Percentiles rank a stretch among this genome's conserved stretches.
These are phyloP conservation scores for Python bivittatus DNA, from an alignment of 2,113 vertebrate species.

Conservation along the genomic window DNA sequence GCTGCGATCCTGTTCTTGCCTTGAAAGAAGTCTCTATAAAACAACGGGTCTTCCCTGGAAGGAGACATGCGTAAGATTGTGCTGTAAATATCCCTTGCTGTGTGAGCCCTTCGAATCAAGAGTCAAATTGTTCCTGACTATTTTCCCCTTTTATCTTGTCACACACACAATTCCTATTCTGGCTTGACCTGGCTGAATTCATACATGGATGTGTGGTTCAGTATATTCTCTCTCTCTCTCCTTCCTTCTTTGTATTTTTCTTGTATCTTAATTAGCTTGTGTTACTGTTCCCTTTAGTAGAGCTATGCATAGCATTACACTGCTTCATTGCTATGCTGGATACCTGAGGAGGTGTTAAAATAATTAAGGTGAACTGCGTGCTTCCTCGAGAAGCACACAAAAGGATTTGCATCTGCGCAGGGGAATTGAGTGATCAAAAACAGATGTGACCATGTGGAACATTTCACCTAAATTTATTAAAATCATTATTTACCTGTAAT, in stretches of 20 bases:
- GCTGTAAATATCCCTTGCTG: not conserved
- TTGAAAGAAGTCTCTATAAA: not conserved
- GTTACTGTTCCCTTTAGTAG: conserved; percentile 20
- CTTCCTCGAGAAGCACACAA: conserved; percentile 50
- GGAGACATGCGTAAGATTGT: not conserved
- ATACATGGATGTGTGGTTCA: not conserved
- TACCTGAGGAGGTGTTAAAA: conserved; percentile 60
- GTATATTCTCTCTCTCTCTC: not conserved
- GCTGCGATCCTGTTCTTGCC: not conserved
- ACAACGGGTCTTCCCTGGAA: not conserved
- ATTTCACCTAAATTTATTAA: conserved; percentile 71
- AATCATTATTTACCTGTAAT: conserved; percentile 75
- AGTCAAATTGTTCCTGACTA: not conserved
- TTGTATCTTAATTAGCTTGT: not conserved
- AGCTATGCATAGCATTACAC: not conserved
- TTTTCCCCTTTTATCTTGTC: not conserved
- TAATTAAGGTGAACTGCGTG: conserved; percentile 55
- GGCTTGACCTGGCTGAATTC: not conserved
- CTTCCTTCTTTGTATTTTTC: conserved; percentile 16
- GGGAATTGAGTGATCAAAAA: conserved; percentile 62
- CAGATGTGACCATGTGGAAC: conserved; percentile 69
- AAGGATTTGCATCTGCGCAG: conserved; percentile 51
- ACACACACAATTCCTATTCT: not conserved
- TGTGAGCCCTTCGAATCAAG: not conserved
- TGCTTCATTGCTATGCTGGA: not conserved